A percentile compares a stretch with the other conserved stretches of the same genome.
Evolutionary conservation across 2,797 vertebrate species (phyloP).

Genomic region (Periparus ater): DNA sequence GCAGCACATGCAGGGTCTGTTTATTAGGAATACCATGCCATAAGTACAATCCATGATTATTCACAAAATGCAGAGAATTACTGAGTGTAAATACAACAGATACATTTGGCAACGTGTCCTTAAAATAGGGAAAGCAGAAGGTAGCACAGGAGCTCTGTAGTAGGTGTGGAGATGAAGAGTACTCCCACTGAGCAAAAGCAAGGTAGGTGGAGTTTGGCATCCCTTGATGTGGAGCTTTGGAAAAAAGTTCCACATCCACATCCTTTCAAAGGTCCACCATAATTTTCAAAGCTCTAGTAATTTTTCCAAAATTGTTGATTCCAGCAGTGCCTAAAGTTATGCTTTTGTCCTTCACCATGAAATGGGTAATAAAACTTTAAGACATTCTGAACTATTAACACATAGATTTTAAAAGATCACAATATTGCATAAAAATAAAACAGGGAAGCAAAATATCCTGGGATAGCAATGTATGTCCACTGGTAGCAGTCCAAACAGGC

Average conservation of each 20-base stretch:
- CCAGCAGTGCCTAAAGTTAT: neutral
- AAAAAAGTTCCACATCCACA: too few species aligned
- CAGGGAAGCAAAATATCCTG: neutral
- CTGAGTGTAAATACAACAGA: neutral
- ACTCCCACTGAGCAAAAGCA: neutral
- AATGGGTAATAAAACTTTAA: neutral
- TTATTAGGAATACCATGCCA: neutral
- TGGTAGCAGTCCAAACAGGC: neutral
- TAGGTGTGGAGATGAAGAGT: neutral
- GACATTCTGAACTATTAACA: neutral
- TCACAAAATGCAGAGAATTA: neutral
- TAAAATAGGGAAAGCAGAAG: neutral
- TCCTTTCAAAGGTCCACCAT: neutral
- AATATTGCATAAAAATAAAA: neutral
- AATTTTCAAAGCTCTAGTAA: neutral
- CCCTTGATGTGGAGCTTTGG: neutral
- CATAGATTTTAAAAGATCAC: neutral
- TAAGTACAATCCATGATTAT: neutral
- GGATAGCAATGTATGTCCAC: neutral
- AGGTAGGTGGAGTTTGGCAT: rapidly evolving
- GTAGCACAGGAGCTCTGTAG: neutral
- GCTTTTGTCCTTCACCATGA: neutral
- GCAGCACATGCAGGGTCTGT: neutral
- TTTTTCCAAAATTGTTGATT: neutral
- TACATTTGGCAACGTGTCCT: neutral